Evolutionary conservation across 2,113 vertebrate species (phyloP).

Genomic region (Nestor notabilis): DNA sequence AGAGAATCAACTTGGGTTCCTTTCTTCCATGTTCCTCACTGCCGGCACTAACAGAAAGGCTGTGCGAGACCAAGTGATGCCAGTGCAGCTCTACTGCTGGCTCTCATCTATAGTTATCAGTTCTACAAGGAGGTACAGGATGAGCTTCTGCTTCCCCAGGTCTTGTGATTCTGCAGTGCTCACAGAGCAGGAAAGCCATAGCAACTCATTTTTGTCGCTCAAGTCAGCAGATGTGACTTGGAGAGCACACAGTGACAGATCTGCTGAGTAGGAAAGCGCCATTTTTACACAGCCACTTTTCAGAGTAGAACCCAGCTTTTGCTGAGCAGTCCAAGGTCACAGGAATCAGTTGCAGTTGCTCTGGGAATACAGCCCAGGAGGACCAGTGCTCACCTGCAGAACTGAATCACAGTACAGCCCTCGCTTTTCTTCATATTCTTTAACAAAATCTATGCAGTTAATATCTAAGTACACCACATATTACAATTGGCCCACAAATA

Average conservation of each 20-base stretch:
- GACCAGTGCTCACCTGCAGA: neutral
- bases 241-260: conserved; percentile 3
- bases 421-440: neutral
- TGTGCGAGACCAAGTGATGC: neutral
- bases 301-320: neutral
- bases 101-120: neutral
- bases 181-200: conserved; percentile 3
- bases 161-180: neutral
- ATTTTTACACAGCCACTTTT: conserved; percentile 38
- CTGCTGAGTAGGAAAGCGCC: conserved; percentile 62
- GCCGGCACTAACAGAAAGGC: neutral
- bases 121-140: neutral
- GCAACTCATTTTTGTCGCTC: conserved; percentile 35
- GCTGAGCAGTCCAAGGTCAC: conserved; percentile 48
- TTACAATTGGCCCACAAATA: conserved; percentile 1
- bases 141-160: conserved; percentile 18
- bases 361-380: conserved; percentile 16
- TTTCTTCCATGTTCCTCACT: neutral
- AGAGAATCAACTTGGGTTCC: neutral
- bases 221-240: conserved; percentile 62
- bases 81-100: neutral
- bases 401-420: neutral
- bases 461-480: neutral
- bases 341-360: neutral
- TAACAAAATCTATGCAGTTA: neutral